Conservation (phyloP, 1,140 invertebrate genomes). For the Caenorhabditis remanei region DNA sequence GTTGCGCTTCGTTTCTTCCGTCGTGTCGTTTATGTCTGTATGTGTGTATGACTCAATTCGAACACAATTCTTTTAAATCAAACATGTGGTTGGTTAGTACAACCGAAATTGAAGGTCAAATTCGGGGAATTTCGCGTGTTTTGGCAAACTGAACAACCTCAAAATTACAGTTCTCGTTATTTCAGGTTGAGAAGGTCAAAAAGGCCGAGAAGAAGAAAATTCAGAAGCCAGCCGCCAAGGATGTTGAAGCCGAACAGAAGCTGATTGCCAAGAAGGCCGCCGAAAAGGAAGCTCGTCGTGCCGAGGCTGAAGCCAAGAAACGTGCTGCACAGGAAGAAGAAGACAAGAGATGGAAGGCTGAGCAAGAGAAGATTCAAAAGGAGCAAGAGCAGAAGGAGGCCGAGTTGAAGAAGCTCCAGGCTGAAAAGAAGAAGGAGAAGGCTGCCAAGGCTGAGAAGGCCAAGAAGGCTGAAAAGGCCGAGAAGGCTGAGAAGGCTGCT, state of each 20-base stretch:
- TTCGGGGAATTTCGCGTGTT: background rate
- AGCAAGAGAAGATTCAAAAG: constrained; percentile 28
- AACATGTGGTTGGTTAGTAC: constrained; percentile 17
- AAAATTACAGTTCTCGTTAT: background rate
- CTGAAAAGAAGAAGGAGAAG: constrained; percentile 54
- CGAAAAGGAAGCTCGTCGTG: constrained; percentile 38
- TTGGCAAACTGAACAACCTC: background rate
- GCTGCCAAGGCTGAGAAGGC: constrained; percentile 47
- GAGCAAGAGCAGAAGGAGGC: constrained; percentile 48
- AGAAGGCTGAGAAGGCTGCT: background rate
- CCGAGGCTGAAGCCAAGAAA: constrained; percentile 38
- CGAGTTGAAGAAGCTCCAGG: constrained; percentile 26
- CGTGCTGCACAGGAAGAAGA: constrained; percentile 34
- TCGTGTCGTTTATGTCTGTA: background rate
- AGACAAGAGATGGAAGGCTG: constrained; percentile 41
- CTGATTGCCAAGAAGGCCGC: constrained; percentile 27
- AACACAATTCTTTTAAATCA: constrained; percentile 34
- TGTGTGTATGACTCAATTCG: constrained; percentile 47
- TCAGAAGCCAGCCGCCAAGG: constrained; percentile 45
- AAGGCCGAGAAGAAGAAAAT: constrained; percentile 35
- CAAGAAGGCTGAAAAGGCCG: background rate
- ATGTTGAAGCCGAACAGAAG: constrained; percentile 60
- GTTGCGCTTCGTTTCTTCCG: constrained; percentile 22
- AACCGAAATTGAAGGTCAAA: constrained; percentile 31
- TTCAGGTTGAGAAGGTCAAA: constrained; percentile 54